Conservation (phyloP, 2,888 invertebrate species). For the Temnothorax rugatulus region DNA sequence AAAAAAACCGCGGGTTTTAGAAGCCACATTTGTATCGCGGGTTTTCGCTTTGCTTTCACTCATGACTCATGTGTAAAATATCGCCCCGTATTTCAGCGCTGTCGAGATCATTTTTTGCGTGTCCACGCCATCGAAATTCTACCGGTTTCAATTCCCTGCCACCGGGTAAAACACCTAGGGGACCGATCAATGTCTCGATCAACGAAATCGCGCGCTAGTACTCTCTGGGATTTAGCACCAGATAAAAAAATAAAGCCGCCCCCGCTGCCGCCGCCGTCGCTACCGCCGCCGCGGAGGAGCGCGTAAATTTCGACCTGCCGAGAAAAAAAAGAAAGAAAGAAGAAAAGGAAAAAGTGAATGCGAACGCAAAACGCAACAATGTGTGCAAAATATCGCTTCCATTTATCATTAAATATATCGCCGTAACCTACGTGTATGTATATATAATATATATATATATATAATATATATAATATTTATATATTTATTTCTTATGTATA, state of each 20-base stretch:
- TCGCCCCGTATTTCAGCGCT: slow-evolving; percentile 36
- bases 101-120: slow-evolving; percentile 43
- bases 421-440: slow-evolving; percentile 57
- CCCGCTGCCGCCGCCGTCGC: slow-evolving; percentile 27
- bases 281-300: slow-evolving; percentile 25
- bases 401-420: slow-evolving; percentile 65
- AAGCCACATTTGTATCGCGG: slow-evolving; percentile 27
- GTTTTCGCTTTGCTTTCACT: slow-evolving; percentile 20
- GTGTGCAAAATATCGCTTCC: slow-evolving; percentile 77
- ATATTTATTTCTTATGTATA: slow-evolving; percentile 56
- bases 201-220: slow-evolving; percentile 52
- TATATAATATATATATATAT: slow-evolving; percentile 55
- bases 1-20: not conserved
- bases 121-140: slow-evolving; percentile 39
- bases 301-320: slow-evolving; percentile 40
- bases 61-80: slow-evolving; percentile 47
- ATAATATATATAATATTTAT: slow-evolving; percentile 55
- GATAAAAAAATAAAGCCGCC: slow-evolving; percentile 53
- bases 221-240: slow-evolving; percentile 54
- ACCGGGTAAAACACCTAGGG: slow-evolving; percentile 10
- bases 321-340: slow-evolving; percentile 11
- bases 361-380: slow-evolving; percentile 68
- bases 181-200: slow-evolving; percentile 52
- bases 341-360: not conserved
- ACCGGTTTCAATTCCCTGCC: slow-evolving; percentile 45